These are phyloP conservation scores for Acheta domesticus DNA, from an alignment of 2,888 invertebrate genomes.

Conservation along the genomic window DNA sequence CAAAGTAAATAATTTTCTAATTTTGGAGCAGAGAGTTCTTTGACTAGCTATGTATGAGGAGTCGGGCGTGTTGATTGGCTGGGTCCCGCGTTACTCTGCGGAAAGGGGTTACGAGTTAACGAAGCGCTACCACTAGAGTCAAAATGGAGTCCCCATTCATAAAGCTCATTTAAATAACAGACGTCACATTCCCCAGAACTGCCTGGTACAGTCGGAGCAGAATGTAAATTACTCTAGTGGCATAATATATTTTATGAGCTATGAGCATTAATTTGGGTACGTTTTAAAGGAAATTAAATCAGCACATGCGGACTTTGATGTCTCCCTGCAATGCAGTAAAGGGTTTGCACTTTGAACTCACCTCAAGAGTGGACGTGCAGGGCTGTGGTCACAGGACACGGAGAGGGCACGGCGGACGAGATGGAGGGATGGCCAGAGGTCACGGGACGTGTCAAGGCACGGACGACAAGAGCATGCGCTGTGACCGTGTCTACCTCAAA, in stretches of 20 bases:
- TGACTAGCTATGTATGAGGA: constrained; percentile 6
- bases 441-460: too few species aligned
- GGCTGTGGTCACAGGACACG: not conserved
- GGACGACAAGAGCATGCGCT: too few species aligned
- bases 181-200: not conserved
- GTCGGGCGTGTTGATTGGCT: not conserved
- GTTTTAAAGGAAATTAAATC: not conserved
- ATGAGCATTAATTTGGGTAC: not conserved
- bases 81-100: not conserved
- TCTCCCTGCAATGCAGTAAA: not conserved
- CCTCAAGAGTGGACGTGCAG: constrained; percentile 6
- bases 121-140: not conserved
- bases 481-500: too few species aligned
- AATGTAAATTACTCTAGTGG: not conserved
- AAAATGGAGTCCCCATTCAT: not conserved
- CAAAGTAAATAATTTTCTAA: not conserved
- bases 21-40: not conserved
- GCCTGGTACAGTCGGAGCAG: not conserved
- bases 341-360: constrained; percentile 7
- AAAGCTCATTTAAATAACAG: not conserved
- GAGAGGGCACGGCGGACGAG: not conserved
- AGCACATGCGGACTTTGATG: not conserved
- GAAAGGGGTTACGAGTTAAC: not conserved
- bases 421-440: too few species aligned
- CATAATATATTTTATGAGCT: constrained; percentile 18